phyloP scores from a whole-genome alignment of 2,797 vertebrate species.

The Danio jaintianensis region DNA sequence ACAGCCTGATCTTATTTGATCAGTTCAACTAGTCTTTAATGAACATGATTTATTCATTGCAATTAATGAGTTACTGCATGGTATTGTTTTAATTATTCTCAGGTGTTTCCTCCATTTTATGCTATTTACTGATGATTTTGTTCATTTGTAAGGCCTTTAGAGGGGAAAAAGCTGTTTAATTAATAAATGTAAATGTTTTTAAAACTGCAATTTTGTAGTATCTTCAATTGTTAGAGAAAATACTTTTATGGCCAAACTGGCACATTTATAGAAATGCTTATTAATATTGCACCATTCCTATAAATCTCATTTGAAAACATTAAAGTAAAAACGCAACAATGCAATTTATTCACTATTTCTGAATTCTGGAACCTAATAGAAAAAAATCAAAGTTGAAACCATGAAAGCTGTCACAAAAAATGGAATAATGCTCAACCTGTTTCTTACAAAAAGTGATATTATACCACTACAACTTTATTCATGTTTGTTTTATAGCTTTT shows the following conservation, averaged over 20 bases:
- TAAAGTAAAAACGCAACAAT: no score
- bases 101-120: not conserved
- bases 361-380: slow-evolving; percentile 5
- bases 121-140: not conserved
- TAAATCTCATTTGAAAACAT: not conserved
- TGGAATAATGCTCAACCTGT: not conserved
- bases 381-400: not conserved
- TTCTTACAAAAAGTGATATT: slow-evolving; percentile 1
- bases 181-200: not conserved
- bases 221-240: not conserved
- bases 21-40: not conserved
- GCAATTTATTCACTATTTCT: not conserved
- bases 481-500: not conserved
- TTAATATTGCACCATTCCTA: not conserved
- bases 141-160: not conserved
- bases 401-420: not conserved
- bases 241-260: not conserved
- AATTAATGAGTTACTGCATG: not conserved
- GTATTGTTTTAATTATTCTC: not conserved
- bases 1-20: no score
- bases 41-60: not conserved
- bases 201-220: not conserved
- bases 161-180: not conserved
- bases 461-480: not conserved
- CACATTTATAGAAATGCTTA: slow-evolving; percentile 3